These are phyloP conservation scores for Limnothrissa miodon DNA, from an alignment of 2,113 vertebrate species.

Conservation along the genomic window DNA sequence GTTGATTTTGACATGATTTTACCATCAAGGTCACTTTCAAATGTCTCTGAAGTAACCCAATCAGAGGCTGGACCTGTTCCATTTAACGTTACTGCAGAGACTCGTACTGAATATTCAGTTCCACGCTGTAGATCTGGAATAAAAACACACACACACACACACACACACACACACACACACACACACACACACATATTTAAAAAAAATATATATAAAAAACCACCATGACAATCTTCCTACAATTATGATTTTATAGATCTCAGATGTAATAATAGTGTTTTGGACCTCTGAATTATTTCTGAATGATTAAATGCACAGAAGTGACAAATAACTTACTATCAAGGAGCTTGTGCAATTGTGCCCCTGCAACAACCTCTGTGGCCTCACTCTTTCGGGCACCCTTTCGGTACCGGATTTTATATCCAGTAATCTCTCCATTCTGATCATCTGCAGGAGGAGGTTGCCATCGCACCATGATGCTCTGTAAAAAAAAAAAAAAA, in stretches of 20 bases:
- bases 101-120: conserved; percentile 90
- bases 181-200: no score
- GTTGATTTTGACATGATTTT: conserved; percentile 44
- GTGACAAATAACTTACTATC: conserved; percentile 72
- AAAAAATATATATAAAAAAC: no score
- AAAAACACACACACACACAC: no score
- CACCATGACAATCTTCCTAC: no score
- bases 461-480: conserved; percentile 92
- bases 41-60: conserved; percentile 88
- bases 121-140: conserved; percentile 85
- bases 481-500: conserved; percentile 63
- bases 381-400: conserved; percentile 88
- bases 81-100: conserved; percentile 87
- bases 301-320: not conserved
- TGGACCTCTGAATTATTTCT: not conserved
- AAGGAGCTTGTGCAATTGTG: conserved; percentile 85
- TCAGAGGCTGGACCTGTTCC: conserved; percentile 90
- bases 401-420: conserved; percentile 96
- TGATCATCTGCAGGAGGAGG: conserved; percentile 82
- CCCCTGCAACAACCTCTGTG: conserved; percentile 80
- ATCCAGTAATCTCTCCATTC: conserved; percentile 88
- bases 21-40: conserved; percentile 97
- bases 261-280: no score
- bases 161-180: no score
- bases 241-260: no score